Evolutionary conservation across 2,888 invertebrate species (phyloP), one percentile per base, ranked within the genome.

Genomic region (Oegoconia quadripuncta): DNA sequence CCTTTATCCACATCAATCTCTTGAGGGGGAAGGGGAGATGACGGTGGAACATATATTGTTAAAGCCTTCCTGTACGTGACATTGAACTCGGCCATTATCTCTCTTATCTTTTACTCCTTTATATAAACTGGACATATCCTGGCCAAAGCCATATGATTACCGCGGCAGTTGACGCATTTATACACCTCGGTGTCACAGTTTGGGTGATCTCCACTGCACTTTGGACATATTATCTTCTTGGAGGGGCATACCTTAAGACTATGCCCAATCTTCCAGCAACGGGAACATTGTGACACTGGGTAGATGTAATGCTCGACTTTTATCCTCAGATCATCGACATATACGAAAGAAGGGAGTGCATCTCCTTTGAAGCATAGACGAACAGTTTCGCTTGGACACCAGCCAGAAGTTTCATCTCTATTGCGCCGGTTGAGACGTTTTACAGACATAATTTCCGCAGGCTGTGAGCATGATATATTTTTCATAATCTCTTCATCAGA

Each of bases 221-320:
- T 50, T 7, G 46, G 48, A 23, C 50, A 50, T 3, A 42, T 13
- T 11, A 41, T 16, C 34, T 44, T 51, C 9, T 41, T 43, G 3
- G 36, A 35, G 1, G 42, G 42, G 15, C 50, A 51, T 1, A 36
- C 14, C 16, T 36, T 42, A 12, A n/a, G 2, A 1, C 22, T 17
- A 20, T 50, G 46, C 1, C 44, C 49, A 30, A 35, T 41, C 20
- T 26, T 38, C 55, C 55, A 55, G 25, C 51, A 52, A 3, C 37
- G 31, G 0, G 46, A 43, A 28, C 52, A 55, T 9, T 56, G 53
- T 0, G 49, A 46, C 0, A 52, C 52, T 1, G 54, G 50, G 20
- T 51, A 54, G 1, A 43, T 31, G 18, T 48, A 51, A 0, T 39
- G 37, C 17, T 48, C 49, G 0, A 57, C 55, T 26, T 44, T 48